Percentiles rank a stretch among this genome's conserved stretches.
Evolutionary conservation across 2,888 invertebrate species (phyloP).

Genomic region (Andrena chrysosceles): DNA sequence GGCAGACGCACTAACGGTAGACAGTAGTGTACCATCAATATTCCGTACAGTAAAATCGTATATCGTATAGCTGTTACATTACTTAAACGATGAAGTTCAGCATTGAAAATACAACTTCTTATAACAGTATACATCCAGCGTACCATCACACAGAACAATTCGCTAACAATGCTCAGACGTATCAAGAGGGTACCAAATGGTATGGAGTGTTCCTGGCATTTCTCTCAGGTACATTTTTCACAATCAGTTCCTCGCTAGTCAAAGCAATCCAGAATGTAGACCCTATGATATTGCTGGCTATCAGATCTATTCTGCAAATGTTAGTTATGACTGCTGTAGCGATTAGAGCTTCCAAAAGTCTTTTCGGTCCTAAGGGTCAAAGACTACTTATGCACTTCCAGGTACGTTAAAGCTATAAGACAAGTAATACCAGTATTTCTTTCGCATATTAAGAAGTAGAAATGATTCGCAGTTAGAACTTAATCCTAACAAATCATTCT

Average conservation of each 20-base stretch:
- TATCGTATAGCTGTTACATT: conserved; percentile 11
- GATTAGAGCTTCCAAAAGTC: conserved; percentile 76
- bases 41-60: conserved; percentile 43
- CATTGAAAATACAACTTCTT: conserved; percentile 79
- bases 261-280: conserved; percentile 84
- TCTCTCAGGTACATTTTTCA: conserved; percentile 85
- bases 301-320: conserved; percentile 84
- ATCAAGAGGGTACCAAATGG: conserved; percentile 82
- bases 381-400: conserved; percentile 83
- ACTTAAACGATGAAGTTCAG: conserved; percentile 79
- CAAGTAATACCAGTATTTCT: background rate
- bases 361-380: conserved; percentile 83
- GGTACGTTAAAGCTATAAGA: conserved; percentile 69
- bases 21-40: conserved; percentile 48
- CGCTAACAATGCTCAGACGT: conserved; percentile 78
- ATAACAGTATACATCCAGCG: conserved; percentile 81
- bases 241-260: conserved; percentile 84
- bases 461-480: background rate
- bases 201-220: conserved; percentile 84
- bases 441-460: background rate
- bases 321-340: conserved; percentile 81
- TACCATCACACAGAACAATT: conserved; percentile 82
- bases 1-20: conserved; percentile 57
- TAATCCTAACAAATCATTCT: conserved; percentile 7
- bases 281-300: conserved; percentile 84